These are phyloP conservation scores for Acronicta aceris DNA, from an alignment of 2,888 invertebrate species.

Conservation along the genomic window DNA sequence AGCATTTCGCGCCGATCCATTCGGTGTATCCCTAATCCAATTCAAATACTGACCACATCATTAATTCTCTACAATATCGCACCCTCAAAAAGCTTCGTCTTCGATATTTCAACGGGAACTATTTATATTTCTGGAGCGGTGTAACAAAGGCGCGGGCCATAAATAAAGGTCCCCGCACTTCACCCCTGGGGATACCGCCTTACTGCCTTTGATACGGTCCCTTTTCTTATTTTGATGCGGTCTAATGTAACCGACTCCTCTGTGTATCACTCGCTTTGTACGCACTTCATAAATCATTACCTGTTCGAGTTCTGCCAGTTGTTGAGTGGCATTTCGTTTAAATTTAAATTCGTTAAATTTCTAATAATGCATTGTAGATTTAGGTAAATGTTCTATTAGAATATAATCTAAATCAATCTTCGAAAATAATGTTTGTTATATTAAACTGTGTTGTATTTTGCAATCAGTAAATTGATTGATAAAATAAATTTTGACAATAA, in stretches of 20 bases:
- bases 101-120: conserved; percentile 86
- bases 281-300: conserved; percentile 85
- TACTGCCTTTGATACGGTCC: conserved; percentile 87
- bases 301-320: conserved; percentile 62
- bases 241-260: conserved; percentile 79
- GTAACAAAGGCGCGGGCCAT: conserved; percentile 84
- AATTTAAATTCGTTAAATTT: conserved; percentile 21
- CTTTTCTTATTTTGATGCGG: conserved; percentile 87
- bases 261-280: conserved; percentile 79
- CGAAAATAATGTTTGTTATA: too few species aligned
- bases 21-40: conserved; percentile 79
- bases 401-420: not conserved
- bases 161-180: conserved; percentile 80
- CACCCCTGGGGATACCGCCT: conserved; percentile 80
- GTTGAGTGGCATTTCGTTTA: conserved; percentile 50
- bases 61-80: conserved; percentile 87
- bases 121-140: conserved; percentile 86
- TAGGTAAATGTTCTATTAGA: not conserved
- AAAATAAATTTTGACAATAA: too few species aligned
- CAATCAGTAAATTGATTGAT: too few species aligned
- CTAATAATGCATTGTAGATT: conserved; percentile 9
- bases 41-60: conserved; percentile 87
- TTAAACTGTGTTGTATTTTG: too few species aligned
- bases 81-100: conserved; percentile 82
- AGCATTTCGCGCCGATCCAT: conserved; percentile 75